Percentiles rank a stretch among this genome's conserved stretches.
Evolutionary conservation across 1,140 invertebrate genomes (phyloP).

Genomic region (Neodiprion lecontei): DNA sequence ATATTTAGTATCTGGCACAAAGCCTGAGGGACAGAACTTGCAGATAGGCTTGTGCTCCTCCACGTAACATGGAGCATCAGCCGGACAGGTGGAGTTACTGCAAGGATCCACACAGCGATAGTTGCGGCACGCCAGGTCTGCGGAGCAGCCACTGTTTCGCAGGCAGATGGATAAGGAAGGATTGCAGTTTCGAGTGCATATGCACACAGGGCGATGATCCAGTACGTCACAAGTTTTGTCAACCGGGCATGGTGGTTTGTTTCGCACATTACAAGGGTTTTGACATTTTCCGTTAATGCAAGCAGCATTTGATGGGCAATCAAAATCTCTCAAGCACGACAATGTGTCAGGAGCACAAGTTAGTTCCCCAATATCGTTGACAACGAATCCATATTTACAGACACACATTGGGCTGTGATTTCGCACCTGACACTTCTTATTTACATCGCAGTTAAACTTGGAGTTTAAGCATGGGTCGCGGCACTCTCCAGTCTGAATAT

Average conservation of each 20-base stretch:
- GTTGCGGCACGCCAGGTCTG: slow-evolving; percentile 83
- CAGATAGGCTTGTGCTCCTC: slow-evolving; percentile 92
- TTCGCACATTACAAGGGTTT: slow-evolving; percentile 77
- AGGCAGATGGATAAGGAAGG: slow-evolving; percentile 87
- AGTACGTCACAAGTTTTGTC: slow-evolving; percentile 86
- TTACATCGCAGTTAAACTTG: slow-evolving; percentile 72
- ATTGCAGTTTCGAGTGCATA: slow-evolving; percentile 86
- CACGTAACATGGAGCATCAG: slow-evolving; percentile 85
- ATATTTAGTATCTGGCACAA: slow-evolving; percentile 85
- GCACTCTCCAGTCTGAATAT: slow-evolving; percentile 72
- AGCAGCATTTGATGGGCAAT: slow-evolving; percentile 85
- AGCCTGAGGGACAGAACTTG: slow-evolving; percentile 93
- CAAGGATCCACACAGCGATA: slow-evolving; percentile 92
- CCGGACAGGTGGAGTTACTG: slow-evolving; percentile 77
- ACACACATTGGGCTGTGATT: slow-evolving; percentile 85
- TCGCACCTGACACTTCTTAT: slow-evolving; percentile 87
- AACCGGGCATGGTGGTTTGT: slow-evolving; percentile 70
- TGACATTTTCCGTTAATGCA: slow-evolving; percentile 83
- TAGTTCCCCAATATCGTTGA: slow-evolving; percentile 84
- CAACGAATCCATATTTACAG: slow-evolving; percentile 85
- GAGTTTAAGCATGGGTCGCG: slow-evolving; percentile 75
- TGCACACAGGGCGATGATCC: slow-evolving; percentile 84
- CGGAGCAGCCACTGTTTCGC: slow-evolving; percentile 85
- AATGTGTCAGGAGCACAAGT: slow-evolving; percentile 79
- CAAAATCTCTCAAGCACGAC: slow-evolving; percentile 80